Conservation (phyloP, 2,113 vertebrate species). For the Dipodomys merriami region DNA sequence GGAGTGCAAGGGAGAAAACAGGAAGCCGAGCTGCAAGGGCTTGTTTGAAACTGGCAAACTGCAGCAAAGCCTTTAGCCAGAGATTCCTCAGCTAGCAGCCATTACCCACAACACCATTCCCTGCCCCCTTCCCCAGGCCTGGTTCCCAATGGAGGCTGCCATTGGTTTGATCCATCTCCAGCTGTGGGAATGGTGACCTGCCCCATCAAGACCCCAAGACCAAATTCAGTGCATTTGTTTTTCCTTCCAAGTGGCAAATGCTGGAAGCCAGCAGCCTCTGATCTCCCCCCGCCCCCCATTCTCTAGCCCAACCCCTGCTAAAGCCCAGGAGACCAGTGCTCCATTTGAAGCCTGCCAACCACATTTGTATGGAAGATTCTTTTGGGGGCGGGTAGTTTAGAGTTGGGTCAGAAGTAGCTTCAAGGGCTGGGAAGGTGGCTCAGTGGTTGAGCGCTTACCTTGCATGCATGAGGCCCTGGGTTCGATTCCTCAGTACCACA, state of each 20-base stretch:
- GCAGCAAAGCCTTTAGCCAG: conserved; percentile 54
- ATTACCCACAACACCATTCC: conserved; percentile 59
- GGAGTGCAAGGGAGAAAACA: conserved; percentile 58
- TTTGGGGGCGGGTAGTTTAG: conserved; percentile 43
- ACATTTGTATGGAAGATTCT: conserved; percentile 65
- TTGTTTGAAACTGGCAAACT: conserved; percentile 59
- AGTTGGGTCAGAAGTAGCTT: conserved; percentile 71
- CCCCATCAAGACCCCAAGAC: conserved; percentile 39
- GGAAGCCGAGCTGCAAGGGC: conserved; percentile 75
- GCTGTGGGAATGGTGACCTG: conserved; percentile 52
- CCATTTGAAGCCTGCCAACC: conserved; percentile 16
- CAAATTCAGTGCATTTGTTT: conserved; percentile 39
- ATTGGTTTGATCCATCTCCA: conserved; percentile 12
- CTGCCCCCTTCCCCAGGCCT: neutral
- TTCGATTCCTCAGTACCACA: too few species aligned
- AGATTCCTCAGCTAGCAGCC: conserved; percentile 41
- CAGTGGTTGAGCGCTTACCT: too few species aligned
- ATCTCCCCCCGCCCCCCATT: neutral
- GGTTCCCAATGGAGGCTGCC: conserved; percentile 5
- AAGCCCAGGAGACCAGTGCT: neutral
- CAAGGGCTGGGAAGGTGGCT: too few species aligned
- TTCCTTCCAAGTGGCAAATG: conserved; percentile 56
- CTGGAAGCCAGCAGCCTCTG: conserved; percentile 59
- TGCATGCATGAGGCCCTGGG: too few species aligned
- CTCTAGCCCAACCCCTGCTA: neutral